Evolutionary conservation across 2,888 invertebrate species (phyloP).

Genomic region (Daptonema setosum): DNA sequence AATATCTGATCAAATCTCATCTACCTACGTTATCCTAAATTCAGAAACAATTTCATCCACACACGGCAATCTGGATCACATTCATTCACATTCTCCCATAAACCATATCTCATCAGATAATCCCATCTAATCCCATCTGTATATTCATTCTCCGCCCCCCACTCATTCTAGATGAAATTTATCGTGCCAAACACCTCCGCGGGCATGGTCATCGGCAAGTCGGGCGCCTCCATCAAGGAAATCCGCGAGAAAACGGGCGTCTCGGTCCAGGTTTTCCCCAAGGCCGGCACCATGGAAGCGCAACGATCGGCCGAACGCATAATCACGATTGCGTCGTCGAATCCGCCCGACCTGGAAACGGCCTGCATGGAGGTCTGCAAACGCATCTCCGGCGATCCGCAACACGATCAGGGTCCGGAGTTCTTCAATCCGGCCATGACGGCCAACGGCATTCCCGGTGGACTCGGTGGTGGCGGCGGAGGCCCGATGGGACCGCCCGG

Average conservation of each 20-base stretch:
- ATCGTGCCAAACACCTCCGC: slow-evolving; percentile 86
- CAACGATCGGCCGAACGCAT: slow-evolving; percentile 60
- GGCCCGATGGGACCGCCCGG: too few species aligned
- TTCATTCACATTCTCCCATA: too few species aligned
- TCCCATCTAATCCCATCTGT: too few species aligned
- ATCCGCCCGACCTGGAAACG: neutral
- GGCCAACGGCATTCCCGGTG: neutral
- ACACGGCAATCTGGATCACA: too few species aligned
- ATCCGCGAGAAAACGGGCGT: slow-evolving; percentile 80
- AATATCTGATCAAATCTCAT: too few species aligned
- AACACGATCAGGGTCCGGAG: neutral
- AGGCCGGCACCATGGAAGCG: slow-evolving; percentile 52
- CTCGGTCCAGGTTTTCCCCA: slow-evolving; percentile 86
- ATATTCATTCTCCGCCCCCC: too few species aligned
- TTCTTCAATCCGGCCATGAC: neutral
- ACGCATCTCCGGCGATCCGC: neutral
- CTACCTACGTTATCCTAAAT: too few species aligned
- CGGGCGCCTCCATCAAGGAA: slow-evolving; percentile 82
- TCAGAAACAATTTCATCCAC: too few species aligned
- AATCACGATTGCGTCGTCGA: slow-evolving; percentile 47
- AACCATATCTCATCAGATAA: too few species aligned
- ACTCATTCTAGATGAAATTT: slow-evolving; percentile 51
- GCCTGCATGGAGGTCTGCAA: neutral
- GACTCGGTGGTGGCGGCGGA: neutral
- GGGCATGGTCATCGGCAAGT: slow-evolving; percentile 91